Evolutionary conservation across 2,113 vertebrate species (phyloP).

Genomic region (Percopsis transmontana): DNA sequence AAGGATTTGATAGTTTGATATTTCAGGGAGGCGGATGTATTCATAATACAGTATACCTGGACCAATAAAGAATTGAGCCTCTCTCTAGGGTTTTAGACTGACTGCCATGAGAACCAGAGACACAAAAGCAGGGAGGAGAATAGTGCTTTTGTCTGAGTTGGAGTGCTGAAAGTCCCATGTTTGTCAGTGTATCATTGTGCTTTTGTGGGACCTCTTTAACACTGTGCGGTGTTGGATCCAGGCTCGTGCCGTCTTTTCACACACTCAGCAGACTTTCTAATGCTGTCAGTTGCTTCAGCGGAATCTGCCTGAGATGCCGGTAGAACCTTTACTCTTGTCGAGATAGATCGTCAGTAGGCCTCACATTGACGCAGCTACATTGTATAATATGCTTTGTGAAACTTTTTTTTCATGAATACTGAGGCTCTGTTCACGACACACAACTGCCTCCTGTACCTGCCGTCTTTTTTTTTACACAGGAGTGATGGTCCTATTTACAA

Average conservation of each 20-base stretch:
- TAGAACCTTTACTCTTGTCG: conserved; percentile 40
- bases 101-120: conserved; percentile 61
- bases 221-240: conserved; percentile 73
- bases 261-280: conserved; percentile 55
- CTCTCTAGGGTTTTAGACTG: conserved; percentile 67
- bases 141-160: conserved; percentile 61
- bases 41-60: conserved; percentile 32
- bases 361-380: conserved; percentile 66
- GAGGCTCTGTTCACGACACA: conserved; percentile 61
- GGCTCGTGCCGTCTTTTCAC: conserved; percentile 65
- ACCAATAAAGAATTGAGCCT: conserved; percentile 51
- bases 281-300: conserved; percentile 47
- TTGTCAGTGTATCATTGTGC: conserved; percentile 75
- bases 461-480: conserved; percentile 67
- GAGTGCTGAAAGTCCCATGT: conserved; percentile 76
- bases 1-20: conserved; percentile 40
- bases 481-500: conserved; percentile 68
- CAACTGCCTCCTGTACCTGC: conserved; percentile 69
- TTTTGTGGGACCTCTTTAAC: conserved; percentile 76
- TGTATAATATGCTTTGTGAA: conserved; percentile 62
- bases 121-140: conserved; percentile 26
- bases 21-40: conserved; percentile 55
- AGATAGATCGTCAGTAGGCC: conserved; percentile 67
- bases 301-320: conserved; percentile 46
- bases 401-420: conserved; percentile 52